Evolutionary conservation across 1,140 invertebrate species (phyloP).

Genomic region (Drosophila ambigua): DNA sequence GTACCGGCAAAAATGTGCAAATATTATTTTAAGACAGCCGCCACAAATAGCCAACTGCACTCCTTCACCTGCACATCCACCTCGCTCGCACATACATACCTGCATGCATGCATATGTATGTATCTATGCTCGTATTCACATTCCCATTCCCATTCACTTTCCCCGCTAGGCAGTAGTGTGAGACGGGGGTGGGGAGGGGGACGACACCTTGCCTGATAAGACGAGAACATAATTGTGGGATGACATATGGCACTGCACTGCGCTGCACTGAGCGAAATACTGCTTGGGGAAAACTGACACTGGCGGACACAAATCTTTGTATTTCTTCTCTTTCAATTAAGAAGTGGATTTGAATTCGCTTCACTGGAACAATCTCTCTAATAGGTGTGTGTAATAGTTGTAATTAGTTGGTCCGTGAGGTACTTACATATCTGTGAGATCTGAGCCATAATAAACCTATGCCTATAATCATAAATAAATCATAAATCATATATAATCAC

Average conservation of each 20-base stretch:
- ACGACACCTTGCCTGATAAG: conserved; percentile 53
- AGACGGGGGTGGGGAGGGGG: neutral
- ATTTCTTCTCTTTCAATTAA: neutral
- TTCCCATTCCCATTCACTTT: conserved; percentile 63
- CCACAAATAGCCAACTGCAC: conserved; percentile 38
- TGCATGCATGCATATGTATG: too few species aligned
- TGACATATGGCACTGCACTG: conserved; percentile 33
- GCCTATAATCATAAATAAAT: too few species aligned
- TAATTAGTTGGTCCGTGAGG: too few species aligned
- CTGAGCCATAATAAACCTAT: too few species aligned
- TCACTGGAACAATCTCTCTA: too few species aligned
- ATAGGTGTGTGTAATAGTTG: too few species aligned
- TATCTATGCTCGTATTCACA: conserved; percentile 44
- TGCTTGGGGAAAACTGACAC: too few species aligned
- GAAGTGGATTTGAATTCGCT: too few species aligned
- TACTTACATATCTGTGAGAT: too few species aligned
- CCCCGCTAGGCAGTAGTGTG: conserved; percentile 35
- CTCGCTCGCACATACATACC: neutral
- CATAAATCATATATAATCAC: too few species aligned
- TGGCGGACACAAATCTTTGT: too few species aligned
- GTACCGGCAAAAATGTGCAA: conserved; percentile 51
- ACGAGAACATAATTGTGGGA: conserved; percentile 64
- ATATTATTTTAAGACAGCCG: conserved; percentile 61
- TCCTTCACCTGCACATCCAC: conserved; percentile 10
- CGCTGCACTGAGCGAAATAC: conserved; percentile 19